A percentile compares a stretch with the other conserved stretches of the same genome.
Evolutionary conservation across 1,140 invertebrate genomes (phyloP).

Genomic region (Aphaenogaster floridana): DNA sequence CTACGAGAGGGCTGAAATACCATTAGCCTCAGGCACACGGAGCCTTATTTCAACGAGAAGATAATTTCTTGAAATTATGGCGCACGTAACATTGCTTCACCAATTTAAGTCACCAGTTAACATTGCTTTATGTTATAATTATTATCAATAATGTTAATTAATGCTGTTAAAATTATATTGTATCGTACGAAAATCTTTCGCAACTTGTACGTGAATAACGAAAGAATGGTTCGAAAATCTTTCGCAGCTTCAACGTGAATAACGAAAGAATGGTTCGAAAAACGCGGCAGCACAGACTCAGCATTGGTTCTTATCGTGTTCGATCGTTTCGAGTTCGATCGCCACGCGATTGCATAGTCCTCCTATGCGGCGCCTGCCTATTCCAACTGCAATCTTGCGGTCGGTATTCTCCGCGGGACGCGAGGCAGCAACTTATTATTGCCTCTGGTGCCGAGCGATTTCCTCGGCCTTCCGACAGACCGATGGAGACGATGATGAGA

Average conservation of each 20-base stretch:
- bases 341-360: neutral
- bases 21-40: constrained; percentile 7
- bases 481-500: constrained; percentile 70
- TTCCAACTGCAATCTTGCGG: constrained; percentile 53
- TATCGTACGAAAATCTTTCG: neutral
- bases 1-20: neutral
- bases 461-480: constrained; percentile 40
- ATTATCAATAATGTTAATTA: neutral
- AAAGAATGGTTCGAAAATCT: neutral
- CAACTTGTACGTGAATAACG: neutral
- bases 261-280: neutral
- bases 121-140: neutral
- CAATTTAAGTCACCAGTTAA: constrained; percentile 2
- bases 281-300: neutral
- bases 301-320: neutral
- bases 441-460: constrained; percentile 61
- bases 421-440: constrained; percentile 25
- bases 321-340: constrained; percentile 1
- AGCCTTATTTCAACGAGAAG: neutral
- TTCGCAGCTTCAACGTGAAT: neutral
- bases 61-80: constrained; percentile 13
- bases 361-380: constrained; percentile 15
- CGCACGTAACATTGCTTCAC: neutral
- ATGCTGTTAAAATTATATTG: neutral
- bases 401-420: constrained; percentile 38